Evolutionary conservation across 2,888 invertebrate genomes (phyloP).

Genomic region (Yponomeuta sedellus): DNA sequence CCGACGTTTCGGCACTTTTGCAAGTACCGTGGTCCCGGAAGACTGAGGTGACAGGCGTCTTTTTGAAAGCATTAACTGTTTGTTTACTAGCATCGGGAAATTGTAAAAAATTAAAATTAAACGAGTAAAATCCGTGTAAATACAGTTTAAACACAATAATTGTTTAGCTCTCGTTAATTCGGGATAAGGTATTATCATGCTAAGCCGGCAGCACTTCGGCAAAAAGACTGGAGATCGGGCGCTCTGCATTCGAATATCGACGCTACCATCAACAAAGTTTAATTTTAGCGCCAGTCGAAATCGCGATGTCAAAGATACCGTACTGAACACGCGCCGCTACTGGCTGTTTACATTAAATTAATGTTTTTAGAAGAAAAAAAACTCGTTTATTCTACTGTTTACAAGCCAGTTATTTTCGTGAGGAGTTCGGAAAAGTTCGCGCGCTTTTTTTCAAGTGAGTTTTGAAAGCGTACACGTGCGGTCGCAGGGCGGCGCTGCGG

Average conservation of each 20-base stretch:
- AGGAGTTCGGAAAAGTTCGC: conserved; percentile 6
- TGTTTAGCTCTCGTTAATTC: no score
- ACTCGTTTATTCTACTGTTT: conserved; percentile 44
- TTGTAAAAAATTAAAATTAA: no score
- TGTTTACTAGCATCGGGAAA: no score
- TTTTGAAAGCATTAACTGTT: no score
- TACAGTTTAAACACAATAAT: no score
- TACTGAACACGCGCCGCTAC: conserved; percentile 37
- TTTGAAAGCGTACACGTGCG: conserved; percentile 5
- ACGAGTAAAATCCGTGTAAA: no score
- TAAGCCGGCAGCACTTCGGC: background rate
- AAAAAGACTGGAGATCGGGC: background rate
- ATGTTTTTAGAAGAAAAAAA: conserved; percentile 25
- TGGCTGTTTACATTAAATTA: conserved; percentile 39
- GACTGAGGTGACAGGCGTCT: no score
- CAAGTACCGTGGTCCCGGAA: no score
- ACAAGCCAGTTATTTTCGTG: conserved; percentile 55
- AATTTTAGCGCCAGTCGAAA: conserved; percentile 68
- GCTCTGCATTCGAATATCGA: conserved; percentile 32
- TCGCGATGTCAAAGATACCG: conserved; percentile 59
- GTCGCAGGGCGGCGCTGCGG: conserved; percentile 3
- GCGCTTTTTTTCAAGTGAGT: conserved; percentile 9
- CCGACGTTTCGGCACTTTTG: no score
- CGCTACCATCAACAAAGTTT: conserved; percentile 44
- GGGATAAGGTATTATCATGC: background rate